Percentiles rank a stretch among this genome's conserved stretches.
Evolutionary conservation across 1,140 invertebrate genomes (phyloP).

Genomic region (Ceratina calcarata): DNA sequence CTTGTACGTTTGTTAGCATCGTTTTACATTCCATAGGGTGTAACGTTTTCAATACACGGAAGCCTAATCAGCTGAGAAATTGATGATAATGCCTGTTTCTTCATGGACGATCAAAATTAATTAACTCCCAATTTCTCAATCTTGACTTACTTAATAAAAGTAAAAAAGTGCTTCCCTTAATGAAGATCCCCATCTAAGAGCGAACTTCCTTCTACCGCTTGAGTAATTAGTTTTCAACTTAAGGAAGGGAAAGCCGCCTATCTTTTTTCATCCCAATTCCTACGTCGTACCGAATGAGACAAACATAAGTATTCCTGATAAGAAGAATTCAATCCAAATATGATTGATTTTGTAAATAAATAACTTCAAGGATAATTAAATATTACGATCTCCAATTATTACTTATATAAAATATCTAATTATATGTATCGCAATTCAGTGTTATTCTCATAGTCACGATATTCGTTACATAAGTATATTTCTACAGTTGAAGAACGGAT

Average conservation of each 20-base stretch:
- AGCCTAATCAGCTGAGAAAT: not conserved
- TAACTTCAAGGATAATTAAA: too few species aligned
- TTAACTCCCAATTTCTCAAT: constrained; percentile 19
- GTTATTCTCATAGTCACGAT: too few species aligned
- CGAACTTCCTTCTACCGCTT: not conserved
- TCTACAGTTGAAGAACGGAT: too few species aligned
- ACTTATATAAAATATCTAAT: too few species aligned
- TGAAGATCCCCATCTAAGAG: constrained; percentile 5
- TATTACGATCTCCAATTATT: too few species aligned
- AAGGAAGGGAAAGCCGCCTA: not conserved
- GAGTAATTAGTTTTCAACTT: constrained; percentile 32
- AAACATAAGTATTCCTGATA: not conserved
- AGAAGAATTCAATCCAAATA: too few species aligned
- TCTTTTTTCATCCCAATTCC: not conserved
- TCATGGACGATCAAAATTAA: not conserved
- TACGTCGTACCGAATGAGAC: not conserved
- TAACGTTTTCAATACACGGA: too few species aligned
- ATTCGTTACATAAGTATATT: too few species aligned
- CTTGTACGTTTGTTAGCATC: too few species aligned
- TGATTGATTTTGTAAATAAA: too few species aligned
- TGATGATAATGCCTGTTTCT: not conserved
- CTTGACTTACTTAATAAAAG: not conserved
- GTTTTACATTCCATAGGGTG: too few species aligned
- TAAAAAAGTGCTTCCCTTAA: not conserved
- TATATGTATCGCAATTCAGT: too few species aligned